phyloP scores from a whole-genome alignment of 1,140 invertebrate species.

The Uloborus diversus region DNA sequence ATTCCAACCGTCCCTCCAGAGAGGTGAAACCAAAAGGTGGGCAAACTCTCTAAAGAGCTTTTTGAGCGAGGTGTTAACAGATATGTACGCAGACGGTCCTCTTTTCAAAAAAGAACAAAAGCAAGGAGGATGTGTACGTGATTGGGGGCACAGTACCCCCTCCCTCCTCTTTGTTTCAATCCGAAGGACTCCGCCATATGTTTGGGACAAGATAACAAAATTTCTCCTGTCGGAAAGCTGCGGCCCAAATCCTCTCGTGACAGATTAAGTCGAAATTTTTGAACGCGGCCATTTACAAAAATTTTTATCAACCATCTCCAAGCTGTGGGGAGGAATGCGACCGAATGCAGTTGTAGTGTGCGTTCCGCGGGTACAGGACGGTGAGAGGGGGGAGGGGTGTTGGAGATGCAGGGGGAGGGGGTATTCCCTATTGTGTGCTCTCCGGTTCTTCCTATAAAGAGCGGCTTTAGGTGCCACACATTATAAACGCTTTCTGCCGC shows the following conservation, averaged over 20 bases:
- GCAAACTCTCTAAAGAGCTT: too few species aligned
- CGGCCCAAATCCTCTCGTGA: slow-evolving; percentile 37
- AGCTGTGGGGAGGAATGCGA: slow-evolving; percentile 29
- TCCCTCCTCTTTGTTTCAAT: background rate
- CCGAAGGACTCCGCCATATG: slow-evolving; percentile 35
- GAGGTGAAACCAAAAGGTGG: background rate
- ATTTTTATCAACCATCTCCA: slow-evolving; percentile 56
- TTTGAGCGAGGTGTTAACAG: slow-evolving; percentile 29
- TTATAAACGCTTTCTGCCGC: slow-evolving; percentile 32
- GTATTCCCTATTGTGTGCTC: slow-evolving; percentile 39
- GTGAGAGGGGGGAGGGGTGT: background rate
- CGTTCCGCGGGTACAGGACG: background rate
- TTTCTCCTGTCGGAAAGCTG: slow-evolving; percentile 16
- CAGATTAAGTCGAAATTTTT: slow-evolving; percentile 57
- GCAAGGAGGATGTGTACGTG: background rate
- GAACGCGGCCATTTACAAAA: slow-evolving; percentile 54
- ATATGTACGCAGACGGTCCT: slow-evolving; percentile 31
- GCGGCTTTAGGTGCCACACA: slow-evolving; percentile 48
- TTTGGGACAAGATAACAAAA: slow-evolving; percentile 55
- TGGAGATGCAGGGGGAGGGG: background rate
- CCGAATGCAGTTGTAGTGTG: slow-evolving; percentile 20
- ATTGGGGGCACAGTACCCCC: background rate
- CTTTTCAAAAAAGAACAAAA: background rate
- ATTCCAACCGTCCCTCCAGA: background rate
- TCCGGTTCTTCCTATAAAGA: slow-evolving; percentile 40